Evolutionary conservation across 2,113 vertebrate genomes (phyloP).

Genomic region (Charina bottae): DNA sequence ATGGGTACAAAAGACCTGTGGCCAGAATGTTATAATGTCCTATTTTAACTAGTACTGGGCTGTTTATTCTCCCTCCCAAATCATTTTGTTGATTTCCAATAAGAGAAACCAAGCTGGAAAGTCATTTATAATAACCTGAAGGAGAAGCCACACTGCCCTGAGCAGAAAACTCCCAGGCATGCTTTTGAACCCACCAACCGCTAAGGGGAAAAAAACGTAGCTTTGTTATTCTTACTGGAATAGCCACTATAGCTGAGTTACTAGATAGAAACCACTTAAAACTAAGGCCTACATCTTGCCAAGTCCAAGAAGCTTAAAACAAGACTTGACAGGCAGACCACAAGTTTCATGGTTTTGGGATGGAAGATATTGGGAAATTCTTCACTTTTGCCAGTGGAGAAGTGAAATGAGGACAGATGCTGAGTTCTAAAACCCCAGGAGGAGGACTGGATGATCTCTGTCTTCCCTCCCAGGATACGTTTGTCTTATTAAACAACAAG

Average conservation of each 20-base stretch:
- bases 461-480: slow-evolving; percentile 14
- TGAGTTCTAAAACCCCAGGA: neutral
- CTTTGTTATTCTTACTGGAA: slow-evolving; percentile 65
- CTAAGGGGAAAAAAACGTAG: slow-evolving; percentile 32
- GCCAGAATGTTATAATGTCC: slow-evolving; percentile 45
- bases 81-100: slow-evolving; percentile 38
- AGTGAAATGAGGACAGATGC: slow-evolving; percentile 25
- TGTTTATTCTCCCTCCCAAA: slow-evolving; percentile 5
- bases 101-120: slow-evolving; percentile 33
- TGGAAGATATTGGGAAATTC: slow-evolving; percentile 40
- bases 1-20: neutral
- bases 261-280: slow-evolving; percentile 61
- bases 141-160: slow-evolving; percentile 42
- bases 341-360: slow-evolving; percentile 41
- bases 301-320: slow-evolving; percentile 45
- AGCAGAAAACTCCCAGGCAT: neutral
- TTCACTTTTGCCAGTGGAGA: slow-evolving; percentile 40
- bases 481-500: slow-evolving; percentile 9
- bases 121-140: slow-evolving; percentile 13
- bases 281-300: slow-evolving; percentile 44
- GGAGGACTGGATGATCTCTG: slow-evolving; percentile 46
- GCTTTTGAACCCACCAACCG: slow-evolving; percentile 46
- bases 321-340: slow-evolving; percentile 28
- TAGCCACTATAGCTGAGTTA: slow-evolving; percentile 56
- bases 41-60: slow-evolving; percentile 32